A percentile compares a stretch with the other conserved stretches of the same genome.
Evolutionary conservation across 2,888 invertebrate species (phyloP).

Genomic region (Nasonovia ribisnigri): DNA sequence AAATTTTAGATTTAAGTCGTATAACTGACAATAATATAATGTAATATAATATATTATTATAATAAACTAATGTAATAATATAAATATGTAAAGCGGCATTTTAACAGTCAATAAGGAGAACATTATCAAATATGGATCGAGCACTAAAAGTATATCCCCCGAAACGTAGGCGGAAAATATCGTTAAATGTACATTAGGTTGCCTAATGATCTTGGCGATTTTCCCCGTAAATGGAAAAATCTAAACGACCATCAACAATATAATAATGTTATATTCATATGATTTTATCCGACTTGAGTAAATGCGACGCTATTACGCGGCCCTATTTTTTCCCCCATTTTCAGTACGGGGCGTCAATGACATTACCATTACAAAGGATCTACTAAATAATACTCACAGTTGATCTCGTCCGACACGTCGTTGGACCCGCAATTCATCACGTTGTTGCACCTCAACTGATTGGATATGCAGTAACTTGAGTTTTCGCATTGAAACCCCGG

Average conservation of each 20-base stretch:
- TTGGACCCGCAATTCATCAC: conserved; percentile 87
- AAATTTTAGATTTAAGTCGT: background rate
- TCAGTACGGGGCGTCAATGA: background rate
- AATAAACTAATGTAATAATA: background rate
- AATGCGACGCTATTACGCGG: background rate
- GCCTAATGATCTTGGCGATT: conserved; percentile 47
- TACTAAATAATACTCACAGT: conserved; percentile 79
- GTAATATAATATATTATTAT: background rate
- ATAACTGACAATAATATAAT: background rate
- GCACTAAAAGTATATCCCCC: background rate
- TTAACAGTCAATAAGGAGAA: background rate
- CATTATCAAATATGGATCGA: background rate
- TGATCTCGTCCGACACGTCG: conserved; percentile 81
- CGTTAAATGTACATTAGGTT: conserved; percentile 55
- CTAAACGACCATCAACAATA: conserved; percentile 1
- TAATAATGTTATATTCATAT: conserved; percentile 1
- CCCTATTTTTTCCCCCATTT: conserved; percentile 15
- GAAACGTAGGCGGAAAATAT: conserved; percentile 14
- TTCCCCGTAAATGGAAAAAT: conserved; percentile 6
- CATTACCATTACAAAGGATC: background rate
- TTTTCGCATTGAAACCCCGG: conserved; percentile 81
- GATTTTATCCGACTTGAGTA: background rate
- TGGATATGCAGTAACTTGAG: conserved; percentile 84
- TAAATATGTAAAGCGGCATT: background rate
- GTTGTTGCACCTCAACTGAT: conserved; percentile 82